Conservation (phyloP, 2,888 invertebrate species). For the Dolichomitus sp. region DNA sequence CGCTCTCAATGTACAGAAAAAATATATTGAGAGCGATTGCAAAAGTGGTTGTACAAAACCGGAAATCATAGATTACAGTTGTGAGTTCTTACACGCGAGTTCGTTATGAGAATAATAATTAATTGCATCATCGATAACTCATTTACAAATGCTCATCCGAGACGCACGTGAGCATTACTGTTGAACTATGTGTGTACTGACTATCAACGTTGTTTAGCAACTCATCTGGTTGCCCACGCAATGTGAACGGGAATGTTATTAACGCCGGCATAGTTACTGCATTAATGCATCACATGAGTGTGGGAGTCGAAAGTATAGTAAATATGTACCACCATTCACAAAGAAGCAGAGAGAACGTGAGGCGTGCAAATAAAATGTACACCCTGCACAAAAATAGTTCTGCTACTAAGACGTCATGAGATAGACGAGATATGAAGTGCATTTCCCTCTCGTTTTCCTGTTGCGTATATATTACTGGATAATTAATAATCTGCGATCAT, state of each 20-base stretch:
- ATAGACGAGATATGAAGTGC: background rate
- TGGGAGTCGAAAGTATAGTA: constrained; percentile 8
- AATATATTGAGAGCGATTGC: background rate
- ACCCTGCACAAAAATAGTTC: constrained; percentile 19
- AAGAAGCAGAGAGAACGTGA: background rate
- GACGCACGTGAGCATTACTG: background rate
- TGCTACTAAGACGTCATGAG: background rate
- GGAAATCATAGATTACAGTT: no score
- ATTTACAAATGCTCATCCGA: constrained; percentile 4
- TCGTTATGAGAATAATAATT: background rate
- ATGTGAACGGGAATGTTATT: constrained; percentile 44
- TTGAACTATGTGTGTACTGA: background rate
- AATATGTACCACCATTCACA: constrained; percentile 12
- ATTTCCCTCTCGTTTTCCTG: background rate
- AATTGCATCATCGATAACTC: constrained; percentile 37
- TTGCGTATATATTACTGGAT: background rate
- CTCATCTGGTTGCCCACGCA: constrained; percentile 8
- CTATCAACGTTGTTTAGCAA: background rate
- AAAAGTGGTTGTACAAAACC: background rate
- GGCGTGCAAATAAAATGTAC: background rate
- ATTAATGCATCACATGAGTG: constrained; percentile 19
- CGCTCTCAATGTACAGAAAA: no score
- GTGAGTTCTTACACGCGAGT: no score
- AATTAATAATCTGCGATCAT: background rate
- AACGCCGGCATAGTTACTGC: constrained; percentile 32